Evolutionary conservation across 2,113 vertebrate species (phyloP), one percentile per base, ranked within the genome.

Genomic region (Anolis carolinensis): DNA sequence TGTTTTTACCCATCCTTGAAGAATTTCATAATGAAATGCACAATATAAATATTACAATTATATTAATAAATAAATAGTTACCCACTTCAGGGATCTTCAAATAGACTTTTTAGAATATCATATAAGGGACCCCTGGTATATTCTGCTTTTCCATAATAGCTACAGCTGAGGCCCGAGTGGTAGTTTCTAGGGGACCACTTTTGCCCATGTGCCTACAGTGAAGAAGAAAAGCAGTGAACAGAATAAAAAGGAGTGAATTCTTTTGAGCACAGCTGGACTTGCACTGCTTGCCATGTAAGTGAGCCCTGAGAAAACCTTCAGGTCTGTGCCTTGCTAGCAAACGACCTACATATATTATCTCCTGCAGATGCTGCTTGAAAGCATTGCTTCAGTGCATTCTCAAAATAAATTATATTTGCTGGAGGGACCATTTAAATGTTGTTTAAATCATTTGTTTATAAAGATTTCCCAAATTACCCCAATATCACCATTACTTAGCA

Each of bases 251-350:
- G 48, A 75, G 16, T 83, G 16, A 63, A 76, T 50, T 44, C 10
- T 84, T 27, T 34, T 79, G 32, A 36, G 4, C 27, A 21, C 65
- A 71, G 50, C 50, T 71, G 32, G 21, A 27, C n/a, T 71, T 85
- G 65, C 9, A 55, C 25, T 39, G 48, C 23, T 85, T 67, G n/a
- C 32, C 36, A 32, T 77, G 59, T 44, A 86, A 87, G 84, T 34
- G 71, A 90, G 87, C 1, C 65, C 44, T 79, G 78, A 84, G 68
- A 91, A 95, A 78, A 0, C n/a, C 72, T 87, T 89, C 39, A 91
- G 71, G 70, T 67, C 14, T 86, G 59, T 89, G 21, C 27, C 85
- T 79, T 21, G 5, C 83, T 20, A 63, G 6, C 55, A 18, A 79
- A 44, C 18, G 70, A 78, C 3, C 8, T 81, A 23, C 20, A 50